Evolutionary conservation across 2,888 invertebrate genomes (phyloP).

Genomic region (Apamea sordens): DNA sequence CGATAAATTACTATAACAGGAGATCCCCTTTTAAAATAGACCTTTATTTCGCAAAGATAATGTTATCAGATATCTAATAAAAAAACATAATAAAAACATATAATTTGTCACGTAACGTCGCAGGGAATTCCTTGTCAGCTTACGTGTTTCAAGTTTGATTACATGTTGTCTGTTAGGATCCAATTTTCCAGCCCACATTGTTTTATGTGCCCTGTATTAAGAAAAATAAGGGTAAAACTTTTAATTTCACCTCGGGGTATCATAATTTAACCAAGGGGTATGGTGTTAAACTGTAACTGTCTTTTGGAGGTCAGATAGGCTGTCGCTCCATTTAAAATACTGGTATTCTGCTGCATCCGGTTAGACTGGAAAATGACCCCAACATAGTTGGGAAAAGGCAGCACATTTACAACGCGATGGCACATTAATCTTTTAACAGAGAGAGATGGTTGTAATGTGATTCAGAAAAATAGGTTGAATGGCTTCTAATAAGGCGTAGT

Average conservation of each 20-base stretch:
- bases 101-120: conserved; percentile 38
- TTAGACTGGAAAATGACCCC: not conserved
- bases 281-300: not conserved
- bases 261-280: conserved; percentile 31
- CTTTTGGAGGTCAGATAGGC: no score
- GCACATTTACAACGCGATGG: not conserved
- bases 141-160: conserved; percentile 49
- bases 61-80: conserved; percentile 8
- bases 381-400: not conserved
- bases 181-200: conserved; percentile 31
- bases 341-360: not conserved
- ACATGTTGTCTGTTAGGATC: conserved; percentile 33
- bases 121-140: conserved; percentile 47
- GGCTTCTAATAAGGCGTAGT: not conserved
- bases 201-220: conserved; percentile 32
- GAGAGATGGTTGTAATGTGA: not conserved
- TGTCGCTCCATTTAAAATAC: not conserved
- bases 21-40: conserved; percentile 26
- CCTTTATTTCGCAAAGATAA: conserved; percentile 17
- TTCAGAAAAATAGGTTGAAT: conserved; percentile 15
- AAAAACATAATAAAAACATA: conserved; percentile 22
- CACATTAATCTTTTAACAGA: not conserved
- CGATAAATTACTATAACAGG: conserved; percentile 16
- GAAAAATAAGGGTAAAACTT: conserved; percentile 42
- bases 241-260: conserved; percentile 44